Conservation (phyloP, 2,113 vertebrate species). For the Phylloscopus whistleri region DNA sequence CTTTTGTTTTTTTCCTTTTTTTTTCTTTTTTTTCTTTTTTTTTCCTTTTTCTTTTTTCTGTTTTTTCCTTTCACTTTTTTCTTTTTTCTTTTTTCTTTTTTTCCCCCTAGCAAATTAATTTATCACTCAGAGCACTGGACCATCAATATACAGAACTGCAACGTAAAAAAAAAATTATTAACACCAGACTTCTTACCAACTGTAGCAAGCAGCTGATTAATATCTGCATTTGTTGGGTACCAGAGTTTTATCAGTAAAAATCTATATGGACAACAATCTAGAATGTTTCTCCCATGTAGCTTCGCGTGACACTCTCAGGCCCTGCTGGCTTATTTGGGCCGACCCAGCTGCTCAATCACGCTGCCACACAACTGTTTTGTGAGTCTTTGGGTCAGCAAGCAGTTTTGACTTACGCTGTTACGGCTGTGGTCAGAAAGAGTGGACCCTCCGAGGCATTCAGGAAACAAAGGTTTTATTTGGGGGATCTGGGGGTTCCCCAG, state of each 20-base stretch:
- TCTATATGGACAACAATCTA: not conserved
- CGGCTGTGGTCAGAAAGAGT: too few relatives aligned
- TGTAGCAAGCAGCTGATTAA: not conserved
- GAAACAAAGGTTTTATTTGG: too few relatives aligned
- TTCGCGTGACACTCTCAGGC: too few relatives aligned
- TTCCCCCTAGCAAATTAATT: not conserved
- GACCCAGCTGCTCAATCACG: too few relatives aligned
- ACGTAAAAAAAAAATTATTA: not conserved
- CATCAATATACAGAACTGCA: not conserved
- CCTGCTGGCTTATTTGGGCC: too few relatives aligned
- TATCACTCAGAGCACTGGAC: not conserved
- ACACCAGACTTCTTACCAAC: not conserved
- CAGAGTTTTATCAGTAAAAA: not conserved
- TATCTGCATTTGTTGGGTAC: not conserved
- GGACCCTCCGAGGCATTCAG: too few relatives aligned
- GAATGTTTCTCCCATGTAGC: not conserved
- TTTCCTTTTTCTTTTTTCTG: too few relatives aligned
- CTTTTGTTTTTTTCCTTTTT: not conserved
- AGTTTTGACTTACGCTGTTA: too few relatives aligned
- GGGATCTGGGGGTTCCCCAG: too few relatives aligned
- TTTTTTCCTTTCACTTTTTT: not conserved
- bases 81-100: not conserved
- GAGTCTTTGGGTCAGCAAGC: too few relatives aligned
- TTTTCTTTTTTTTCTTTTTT: not conserved
- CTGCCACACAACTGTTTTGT: too few relatives aligned